Conservation (phyloP, 1,140 invertebrate genomes). For the Neodiprion virginianus region DNA sequence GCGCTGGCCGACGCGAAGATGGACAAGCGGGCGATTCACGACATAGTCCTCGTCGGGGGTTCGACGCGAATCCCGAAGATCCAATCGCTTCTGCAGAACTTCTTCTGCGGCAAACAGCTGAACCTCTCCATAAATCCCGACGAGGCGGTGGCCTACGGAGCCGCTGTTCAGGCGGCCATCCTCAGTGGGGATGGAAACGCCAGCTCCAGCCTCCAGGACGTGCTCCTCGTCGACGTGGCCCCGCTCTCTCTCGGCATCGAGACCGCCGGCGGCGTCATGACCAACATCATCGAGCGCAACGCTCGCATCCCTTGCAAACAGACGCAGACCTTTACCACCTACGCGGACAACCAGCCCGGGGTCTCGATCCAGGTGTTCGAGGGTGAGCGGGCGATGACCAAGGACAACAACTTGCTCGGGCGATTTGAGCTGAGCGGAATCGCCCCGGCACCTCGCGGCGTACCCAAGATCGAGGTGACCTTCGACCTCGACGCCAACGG, state of each 20-base stretch:
- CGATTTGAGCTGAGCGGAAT: conserved; percentile 71
- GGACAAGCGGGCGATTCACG: conserved; percentile 74
- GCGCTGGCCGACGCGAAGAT: conserved; percentile 77
- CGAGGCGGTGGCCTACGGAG: conserved; percentile 72
- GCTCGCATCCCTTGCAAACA: conserved; percentile 71
- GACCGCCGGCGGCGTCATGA: conserved; percentile 67
- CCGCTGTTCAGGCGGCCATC: conserved; percentile 72
- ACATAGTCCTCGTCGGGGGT: conserved; percentile 82
- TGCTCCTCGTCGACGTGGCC: conserved; percentile 75
- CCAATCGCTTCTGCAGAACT: conserved; percentile 68
- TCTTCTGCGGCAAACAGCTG: conserved; percentile 68
- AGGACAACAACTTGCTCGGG: conserved; percentile 79
- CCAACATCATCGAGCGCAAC: conserved; percentile 68
- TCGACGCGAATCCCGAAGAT: conserved; percentile 77
- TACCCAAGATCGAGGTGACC: conserved; percentile 73
- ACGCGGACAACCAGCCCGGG: conserved; percentile 73
- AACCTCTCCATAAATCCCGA: conserved; percentile 75
- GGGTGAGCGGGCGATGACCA: conserved; percentile 72
- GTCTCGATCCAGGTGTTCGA: conserved; percentile 76
- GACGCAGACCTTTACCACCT: conserved; percentile 70
- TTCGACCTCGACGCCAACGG: conserved; percentile 75
- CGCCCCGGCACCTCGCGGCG: conserved; percentile 63
- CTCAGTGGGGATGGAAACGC: conserved; percentile 63
- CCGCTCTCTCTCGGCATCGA: conserved; percentile 69
- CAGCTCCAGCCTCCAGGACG: conserved; percentile 67